Evolutionary conservation across 2,888 invertebrate genomes (phyloP), one percentile per base, ranked within the genome.

Genomic region (Hermaeophaga mercurialis): DNA sequence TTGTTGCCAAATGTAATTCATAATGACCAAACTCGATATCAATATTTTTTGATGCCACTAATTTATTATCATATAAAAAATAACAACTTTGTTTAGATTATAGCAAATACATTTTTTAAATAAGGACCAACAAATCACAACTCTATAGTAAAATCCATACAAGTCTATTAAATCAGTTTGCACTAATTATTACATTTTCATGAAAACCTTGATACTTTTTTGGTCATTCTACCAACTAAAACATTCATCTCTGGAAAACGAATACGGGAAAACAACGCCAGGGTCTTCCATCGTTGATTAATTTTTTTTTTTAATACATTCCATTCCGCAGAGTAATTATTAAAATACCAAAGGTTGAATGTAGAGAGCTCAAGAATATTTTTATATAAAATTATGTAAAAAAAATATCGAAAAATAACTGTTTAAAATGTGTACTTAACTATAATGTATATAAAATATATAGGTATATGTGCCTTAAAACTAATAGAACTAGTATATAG

Each of bases 381-480:
- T 66, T 34, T 59, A 59, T 24, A 56, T 46, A 45, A 45, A 52
- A 54, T 58, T 54, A 49, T 53, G 17, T 45, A 54, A 47, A 56
- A 26, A 44, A 46, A 46, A 9, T 8, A 28, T 8, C 2, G 28
- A 28, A 31, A 15, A 56, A 36, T 56, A 39, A 59, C 57, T 48
- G 24, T 50, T 59, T 50, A 49, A 43, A 54, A 46, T 48, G 54
- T 65, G 70, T 70, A 70, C 70, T 71, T 70, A 71, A 69, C 17
- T 44, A 33, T 47, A 50, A 56, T 66, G 63, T 70, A 67, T 54
- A 62, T 65, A 67, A 58, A 60, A 53, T 63, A 11, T 59, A 60
- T 63, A 62, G 65, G 65, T 68, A 62, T 63, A 63, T 62, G 69
- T 70, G 69, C 70, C 70, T 70, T 70, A 69, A 65, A 55, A 56